These are phyloP conservation scores for Sinocyclocheilus anophthalmus DNA, from an alignment of 2,113 vertebrate genomes.

Conservation along the genomic window DNA sequence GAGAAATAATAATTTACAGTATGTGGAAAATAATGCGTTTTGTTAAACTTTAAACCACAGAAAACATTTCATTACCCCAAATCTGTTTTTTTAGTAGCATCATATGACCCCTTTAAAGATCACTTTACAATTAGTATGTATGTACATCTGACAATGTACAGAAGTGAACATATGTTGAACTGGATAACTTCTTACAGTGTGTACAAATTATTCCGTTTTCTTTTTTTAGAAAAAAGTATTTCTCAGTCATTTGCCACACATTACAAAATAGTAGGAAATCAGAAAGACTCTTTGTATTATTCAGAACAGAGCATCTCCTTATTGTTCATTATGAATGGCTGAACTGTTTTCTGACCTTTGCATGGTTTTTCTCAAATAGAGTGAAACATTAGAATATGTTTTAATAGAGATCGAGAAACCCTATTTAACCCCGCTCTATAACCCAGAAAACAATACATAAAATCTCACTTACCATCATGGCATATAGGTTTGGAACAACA, in stretches of 20 bases:
- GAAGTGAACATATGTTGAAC: no score
- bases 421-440: neutral
- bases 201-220: neutral
- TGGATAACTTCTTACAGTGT: neutral
- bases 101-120: neutral
- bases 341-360: conserved; percentile 26
- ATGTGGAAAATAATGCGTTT: no score
- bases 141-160: no score
- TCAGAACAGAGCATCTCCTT: conserved; percentile 7
- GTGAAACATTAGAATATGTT: neutral
- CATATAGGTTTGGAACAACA: neutral
- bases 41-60: no score
- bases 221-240: neutral
- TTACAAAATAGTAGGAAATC: neutral
- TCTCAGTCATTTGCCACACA: neutral
- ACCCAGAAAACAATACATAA: neutral
- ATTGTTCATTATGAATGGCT: conserved; percentile 20
- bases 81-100: no score
- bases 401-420: neutral
- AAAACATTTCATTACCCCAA: no score
- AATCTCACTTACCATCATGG: neutral
- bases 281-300: conserved; percentile 7
- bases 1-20: no score
- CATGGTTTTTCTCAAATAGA: neutral
- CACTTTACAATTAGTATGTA: no score